Evolutionary conservation across 2,888 invertebrate genomes (phyloP), one percentile per base, ranked within the genome.

Genomic region (Pyrocoelia pectoralis): DNA sequence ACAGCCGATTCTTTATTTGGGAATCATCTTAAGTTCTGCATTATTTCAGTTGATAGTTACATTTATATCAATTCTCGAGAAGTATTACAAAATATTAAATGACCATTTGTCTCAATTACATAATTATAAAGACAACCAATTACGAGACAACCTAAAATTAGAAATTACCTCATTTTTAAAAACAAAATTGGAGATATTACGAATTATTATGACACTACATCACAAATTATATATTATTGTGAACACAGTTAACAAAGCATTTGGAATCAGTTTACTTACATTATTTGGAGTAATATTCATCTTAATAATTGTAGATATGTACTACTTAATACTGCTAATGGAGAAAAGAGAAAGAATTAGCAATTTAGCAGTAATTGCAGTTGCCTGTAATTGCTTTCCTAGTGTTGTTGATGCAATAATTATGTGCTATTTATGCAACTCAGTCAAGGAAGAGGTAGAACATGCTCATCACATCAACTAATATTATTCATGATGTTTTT

Each of bases 381-480:
- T 29, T 9, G 1, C 51, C 24, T 51, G 48, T 12, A 57, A 59
- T 15, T 56, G 61, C 33, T 12, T 57, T 15, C 53, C 64, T 6
- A 72, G 69, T 53, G 55, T 74, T 10, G 40, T 73, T 1, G 74
- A 75, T 46, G 68, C 67, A 17, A 58, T 72, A 17, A 68, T 69
- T 49, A 40, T 76, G 15, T 76, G 76, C 33, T 64, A 73, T 56
- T 65, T 68, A 14, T 74, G 75, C 48, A 70, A 75, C 55, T 61
- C 68, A 1, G 73, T 76, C 5, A 70, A 71, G 10, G 69, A 72
- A 61, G 74, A 75, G 68, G 76, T 65, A n/a, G n/a, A n/a, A n/a
- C n/a, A n/a, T n/a, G n/a, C n/a, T n/a, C n/a, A n/a, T n/a, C n/a
- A n/a, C n/a, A n/a, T n/a, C n/a, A n/a, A n/a, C n/a, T n/a, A n/a